Evolutionary conservation across 2,113 vertebrate genomes (phyloP).

Genomic region (Strix uralensis): DNA sequence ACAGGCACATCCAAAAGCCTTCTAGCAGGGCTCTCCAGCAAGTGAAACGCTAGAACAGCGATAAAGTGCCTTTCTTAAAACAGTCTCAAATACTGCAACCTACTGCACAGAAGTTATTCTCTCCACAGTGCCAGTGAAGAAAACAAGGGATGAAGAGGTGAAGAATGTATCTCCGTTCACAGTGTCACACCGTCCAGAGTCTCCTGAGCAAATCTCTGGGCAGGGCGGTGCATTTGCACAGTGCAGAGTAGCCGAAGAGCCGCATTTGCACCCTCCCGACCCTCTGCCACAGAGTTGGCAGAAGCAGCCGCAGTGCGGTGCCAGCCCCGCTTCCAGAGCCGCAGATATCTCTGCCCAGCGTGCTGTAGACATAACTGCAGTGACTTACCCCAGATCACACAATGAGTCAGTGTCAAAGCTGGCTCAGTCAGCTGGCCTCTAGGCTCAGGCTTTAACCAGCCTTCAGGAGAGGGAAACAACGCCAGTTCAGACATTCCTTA

Average conservation of each 20-base stretch:
- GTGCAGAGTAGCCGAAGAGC: not conserved
- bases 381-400: not conserved
- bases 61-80: not conserved
- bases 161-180: not conserved
- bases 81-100: not conserved
- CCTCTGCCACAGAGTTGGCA: not conserved
- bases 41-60: not conserved
- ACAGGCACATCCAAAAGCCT: not conserved
- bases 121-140: not conserved
- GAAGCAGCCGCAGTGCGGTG: fast-evolving
- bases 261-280: fast-evolving
- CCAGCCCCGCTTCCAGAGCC: not conserved
- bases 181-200: not conserved
- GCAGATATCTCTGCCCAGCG: not conserved
- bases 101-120: not conserved
- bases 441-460: not conserved
- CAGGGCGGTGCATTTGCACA: fast-evolving
- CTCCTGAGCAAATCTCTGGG: not conserved
- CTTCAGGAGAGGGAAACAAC: not conserved
- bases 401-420: not conserved
- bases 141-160: not conserved
- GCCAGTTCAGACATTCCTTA: not conserved
- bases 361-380: not conserved
- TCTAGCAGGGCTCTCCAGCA: not conserved
- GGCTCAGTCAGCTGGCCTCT: not conserved